Evolutionary conservation across 1,140 invertebrate genomes (phyloP).

Genomic region (Matsumurasca onukii): DNA sequence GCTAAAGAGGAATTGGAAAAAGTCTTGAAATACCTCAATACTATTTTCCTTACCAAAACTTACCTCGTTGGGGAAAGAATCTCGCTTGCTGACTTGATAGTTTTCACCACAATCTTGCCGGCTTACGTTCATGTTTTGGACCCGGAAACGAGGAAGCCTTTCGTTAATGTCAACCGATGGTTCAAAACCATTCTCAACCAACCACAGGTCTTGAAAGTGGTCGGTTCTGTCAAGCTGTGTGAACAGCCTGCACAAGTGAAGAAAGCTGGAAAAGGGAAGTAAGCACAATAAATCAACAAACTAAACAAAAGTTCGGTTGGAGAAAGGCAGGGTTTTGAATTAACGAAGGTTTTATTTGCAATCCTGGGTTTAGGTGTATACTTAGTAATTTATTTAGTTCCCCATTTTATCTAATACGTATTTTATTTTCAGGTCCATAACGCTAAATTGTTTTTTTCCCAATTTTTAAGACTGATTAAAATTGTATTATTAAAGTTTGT

Average conservation of each 20-base stretch:
- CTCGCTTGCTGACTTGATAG: slow-evolving; percentile 69
- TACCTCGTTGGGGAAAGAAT: slow-evolving; percentile 73
- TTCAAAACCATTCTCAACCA: slow-evolving; percentile 72
- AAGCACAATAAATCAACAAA: too few species aligned
- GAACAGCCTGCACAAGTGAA: slow-evolving; percentile 13
- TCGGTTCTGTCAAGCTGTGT: slow-evolving; percentile 34
- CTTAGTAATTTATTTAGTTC: too few species aligned
- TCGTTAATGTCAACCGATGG: slow-evolving; percentile 65
- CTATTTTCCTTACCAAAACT: slow-evolving; percentile 59
- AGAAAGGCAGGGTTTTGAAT: too few species aligned
- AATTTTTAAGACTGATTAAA: too few species aligned
- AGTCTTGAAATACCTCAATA: slow-evolving; percentile 54
- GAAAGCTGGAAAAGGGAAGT: slow-evolving; percentile 11
- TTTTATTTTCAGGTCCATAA: too few species aligned
- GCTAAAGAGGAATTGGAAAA: slow-evolving; percentile 43
- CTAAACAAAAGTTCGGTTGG: too few species aligned
- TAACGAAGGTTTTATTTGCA: too few species aligned
- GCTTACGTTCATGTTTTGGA: slow-evolving; percentile 49
- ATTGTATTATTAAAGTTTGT: too few species aligned
- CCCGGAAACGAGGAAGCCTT: slow-evolving; percentile 50
- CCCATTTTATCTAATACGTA: too few species aligned
- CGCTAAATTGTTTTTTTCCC: too few species aligned
- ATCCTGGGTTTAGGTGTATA: too few species aligned
- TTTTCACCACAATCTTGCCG: slow-evolving; percentile 60
- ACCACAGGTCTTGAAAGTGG: slow-evolving; percentile 55